Evolutionary conservation across 2,797 vertebrate species (phyloP), one percentile per base, ranked within the genome.

Genomic region (Psittacula derbiana): DNA sequence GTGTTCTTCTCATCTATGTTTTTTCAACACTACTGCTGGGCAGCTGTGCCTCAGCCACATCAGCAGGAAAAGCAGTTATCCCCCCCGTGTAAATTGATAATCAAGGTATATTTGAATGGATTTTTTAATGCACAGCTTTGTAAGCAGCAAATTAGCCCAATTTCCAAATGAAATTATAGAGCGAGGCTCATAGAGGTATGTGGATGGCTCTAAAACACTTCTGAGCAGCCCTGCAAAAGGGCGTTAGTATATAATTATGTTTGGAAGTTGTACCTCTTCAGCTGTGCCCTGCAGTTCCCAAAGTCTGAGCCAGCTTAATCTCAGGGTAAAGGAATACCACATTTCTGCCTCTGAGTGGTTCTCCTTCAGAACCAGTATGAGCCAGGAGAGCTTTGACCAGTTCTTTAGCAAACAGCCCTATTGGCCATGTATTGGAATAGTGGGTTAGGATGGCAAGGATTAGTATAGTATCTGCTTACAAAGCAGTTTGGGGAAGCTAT

Each of bases 1-100:
- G 97, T 99, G 95, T 97, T 98, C 93, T 99, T 99, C 98, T 98
- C 99, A 1, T 97, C 99, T 16, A 80, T 98, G 79, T 99, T 99
- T 98, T 99, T 99, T 95, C 98, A 99, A 78, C 96, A 97, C 62
- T 99, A 99, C 97, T 98, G 94, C 53, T 97, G 98, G 90, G 96
- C 88, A 70, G 49, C 92, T 21, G 80, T 38, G 15, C 31, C 96
- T 72, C 96, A 96, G 2, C 96, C 96, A 9, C 79, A 84, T 73
- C 86, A 70, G 82, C 93, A 95, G 74, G 78, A 95, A 46, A 80
- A 97, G 86, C 44, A 60, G 43, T 46, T 88, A 12, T 69, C 95
- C 64, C 72, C 97, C 10, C 98, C 98, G 40, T 99, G 98, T 96
- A 99, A 99, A 97, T 83, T 99, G 86, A 58, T 95, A 60, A 97